Conservation (phyloP, 1,140 invertebrate genomes). For the Cheumatopsyche charites region DNA sequence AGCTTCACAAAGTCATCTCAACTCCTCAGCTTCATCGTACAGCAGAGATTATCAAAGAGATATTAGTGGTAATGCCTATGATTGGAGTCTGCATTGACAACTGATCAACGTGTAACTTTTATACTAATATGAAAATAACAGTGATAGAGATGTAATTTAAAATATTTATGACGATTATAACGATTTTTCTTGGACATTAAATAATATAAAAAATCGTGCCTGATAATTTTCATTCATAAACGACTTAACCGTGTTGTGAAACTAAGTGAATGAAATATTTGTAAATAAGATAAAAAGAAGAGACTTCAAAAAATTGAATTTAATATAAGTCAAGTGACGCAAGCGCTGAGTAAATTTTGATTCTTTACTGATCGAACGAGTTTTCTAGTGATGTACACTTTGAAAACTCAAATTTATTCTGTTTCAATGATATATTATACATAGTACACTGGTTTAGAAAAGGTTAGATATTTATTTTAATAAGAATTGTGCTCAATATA, state of each 20-base stretch:
- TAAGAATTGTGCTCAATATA: conserved; percentile 6
- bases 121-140: not conserved
- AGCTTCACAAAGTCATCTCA: conserved; percentile 54
- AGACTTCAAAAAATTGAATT: too few species aligned
- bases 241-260: too few species aligned
- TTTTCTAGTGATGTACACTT: too few species aligned
- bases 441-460: too few species aligned
- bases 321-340: too few species aligned
- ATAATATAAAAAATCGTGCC: conserved; percentile 31
- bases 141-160: not conserved
- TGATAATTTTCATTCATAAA: conserved; percentile 19
- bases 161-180: not conserved
- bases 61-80: conserved; percentile 54
- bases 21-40: conserved; percentile 43
- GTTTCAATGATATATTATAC: too few species aligned
- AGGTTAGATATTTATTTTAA: too few species aligned
- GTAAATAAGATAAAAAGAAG: too few species aligned
- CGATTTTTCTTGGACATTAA: not conserved
- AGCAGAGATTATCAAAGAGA: conserved; percentile 45
- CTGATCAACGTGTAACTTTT: conserved; percentile 26
- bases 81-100: conserved; percentile 63
- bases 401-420: too few species aligned
- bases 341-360: too few species aligned
- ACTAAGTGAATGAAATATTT: too few species aligned
- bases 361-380: too few species aligned